Conservation (phyloP, 2,113 vertebrate species). For the Grammomys dolichurus region DNA sequence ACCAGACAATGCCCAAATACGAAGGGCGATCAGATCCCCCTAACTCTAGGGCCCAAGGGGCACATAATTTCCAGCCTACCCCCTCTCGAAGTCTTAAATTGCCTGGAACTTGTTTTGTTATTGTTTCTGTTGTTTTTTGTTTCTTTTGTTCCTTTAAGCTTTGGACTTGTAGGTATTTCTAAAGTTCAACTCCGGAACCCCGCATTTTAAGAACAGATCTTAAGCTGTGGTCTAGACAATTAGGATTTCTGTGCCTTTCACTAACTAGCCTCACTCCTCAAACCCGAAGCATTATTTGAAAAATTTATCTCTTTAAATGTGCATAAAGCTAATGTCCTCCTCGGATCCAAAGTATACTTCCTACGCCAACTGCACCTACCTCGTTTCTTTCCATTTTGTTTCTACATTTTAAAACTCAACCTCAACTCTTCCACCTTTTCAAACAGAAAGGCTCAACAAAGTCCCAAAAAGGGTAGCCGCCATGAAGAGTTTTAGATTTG, state of each 20-base stretch:
- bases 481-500: constrained; percentile 35
- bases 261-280: not conserved
- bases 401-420: not conserved
- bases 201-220: constrained; percentile 20
- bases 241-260: not conserved
- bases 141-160: not conserved
- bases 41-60: not conserved
- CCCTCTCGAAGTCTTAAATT: not conserved
- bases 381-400: constrained; percentile 1
- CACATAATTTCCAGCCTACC: not conserved
- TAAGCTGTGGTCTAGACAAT: not conserved
- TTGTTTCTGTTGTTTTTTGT: constrained; percentile 8
- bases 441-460: constrained; percentile 22
- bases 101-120: constrained; percentile 27
- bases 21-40: not conserved
- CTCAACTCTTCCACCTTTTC: not conserved
- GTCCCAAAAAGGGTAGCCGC: not conserved
- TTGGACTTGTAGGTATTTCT: not conserved
- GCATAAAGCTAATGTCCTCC: not conserved
- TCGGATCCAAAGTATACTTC: not conserved
- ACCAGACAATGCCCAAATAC: not conserved
- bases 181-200: not conserved
- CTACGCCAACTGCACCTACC: not conserved
- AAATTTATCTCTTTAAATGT: constrained; percentile 39
- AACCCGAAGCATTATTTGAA: not conserved